Percentiles rank a stretch among this genome's conserved stretches.
These are phyloP conservation scores for Torymus tubicola DNA, from an alignment of 2,888 invertebrate species.

Conservation along the genomic window DNA sequence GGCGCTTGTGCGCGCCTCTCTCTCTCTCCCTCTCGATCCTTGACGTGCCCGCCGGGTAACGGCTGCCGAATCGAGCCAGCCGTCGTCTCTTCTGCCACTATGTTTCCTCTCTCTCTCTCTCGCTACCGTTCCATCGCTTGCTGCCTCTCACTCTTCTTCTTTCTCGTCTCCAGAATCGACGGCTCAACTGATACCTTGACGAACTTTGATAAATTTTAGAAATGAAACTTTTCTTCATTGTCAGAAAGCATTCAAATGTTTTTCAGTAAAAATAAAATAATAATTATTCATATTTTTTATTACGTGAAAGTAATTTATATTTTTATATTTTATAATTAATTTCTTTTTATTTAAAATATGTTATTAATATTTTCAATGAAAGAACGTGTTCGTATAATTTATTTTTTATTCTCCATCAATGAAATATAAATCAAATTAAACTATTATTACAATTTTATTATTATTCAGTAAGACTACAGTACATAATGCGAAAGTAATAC, in stretches of 20 bases:
- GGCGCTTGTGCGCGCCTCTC: slow-evolving; percentile 62
- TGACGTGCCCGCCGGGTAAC: slow-evolving; percentile 72
- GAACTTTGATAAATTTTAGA: slow-evolving; percentile 16
- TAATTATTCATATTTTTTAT: too few species aligned
- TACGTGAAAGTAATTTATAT: too few species aligned
- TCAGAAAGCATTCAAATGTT: too few species aligned
- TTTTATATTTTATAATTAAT: too few species aligned
- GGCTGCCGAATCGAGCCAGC: slow-evolving; percentile 71
- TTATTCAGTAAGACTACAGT: slow-evolving; percentile 56
- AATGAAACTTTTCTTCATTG: too few species aligned
- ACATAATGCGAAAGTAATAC: slow-evolving; percentile 26
- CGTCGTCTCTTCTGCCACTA: too few species aligned
- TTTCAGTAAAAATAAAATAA: too few species aligned
- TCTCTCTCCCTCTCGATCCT: slow-evolving; percentile 68
- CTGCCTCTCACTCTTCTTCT: neutral
- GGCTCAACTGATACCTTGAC: slow-evolving; percentile 32
- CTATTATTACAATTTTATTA: slow-evolving; percentile 57
- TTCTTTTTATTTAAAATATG: too few species aligned
- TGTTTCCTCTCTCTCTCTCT: neutral
- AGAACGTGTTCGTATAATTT: too few species aligned
- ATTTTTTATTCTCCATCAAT: too few species aligned
- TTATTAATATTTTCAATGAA: too few species aligned
- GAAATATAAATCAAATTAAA: too few species aligned
- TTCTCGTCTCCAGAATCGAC: slow-evolving; percentile 49
- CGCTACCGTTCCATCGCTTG: neutral